These are phyloP conservation scores for Hyposoter didymator DNA, from an alignment of 2,888 invertebrate genomes.

Conservation along the genomic window DNA sequence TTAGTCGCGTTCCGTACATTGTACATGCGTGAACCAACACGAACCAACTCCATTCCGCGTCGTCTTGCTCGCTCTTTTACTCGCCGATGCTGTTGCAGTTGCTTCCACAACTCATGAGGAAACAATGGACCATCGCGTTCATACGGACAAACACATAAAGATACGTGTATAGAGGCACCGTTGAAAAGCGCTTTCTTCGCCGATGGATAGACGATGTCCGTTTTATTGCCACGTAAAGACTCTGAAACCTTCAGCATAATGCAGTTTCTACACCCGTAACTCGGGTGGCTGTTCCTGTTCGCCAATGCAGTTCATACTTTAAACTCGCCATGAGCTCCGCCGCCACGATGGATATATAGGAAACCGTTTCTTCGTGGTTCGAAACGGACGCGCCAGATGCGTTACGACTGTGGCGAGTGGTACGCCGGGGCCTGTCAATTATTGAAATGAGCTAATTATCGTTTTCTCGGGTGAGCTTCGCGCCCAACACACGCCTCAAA, in stretches of 20 bases:
- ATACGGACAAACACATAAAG: not conserved
- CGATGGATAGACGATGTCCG: conserved; percentile 73
- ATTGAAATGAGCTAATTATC: conserved; percentile 84
- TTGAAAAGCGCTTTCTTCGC: conserved; percentile 67
- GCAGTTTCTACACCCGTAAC: conserved; percentile 66
- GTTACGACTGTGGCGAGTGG: conserved; percentile 75
- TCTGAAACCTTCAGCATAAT: conserved; percentile 70
- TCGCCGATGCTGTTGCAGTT: conserved; percentile 30
- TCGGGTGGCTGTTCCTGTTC: conserved; percentile 29
- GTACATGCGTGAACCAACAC: conserved; percentile 11
- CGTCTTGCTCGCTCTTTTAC: conserved; percentile 56
- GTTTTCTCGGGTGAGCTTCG: conserved; percentile 76
- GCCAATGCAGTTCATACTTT: conserved; percentile 21
- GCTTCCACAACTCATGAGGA: conserved; percentile 73
- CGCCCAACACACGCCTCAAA: conserved; percentile 8
- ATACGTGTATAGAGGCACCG: conserved; percentile 38
- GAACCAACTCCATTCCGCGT: conserved; percentile 45
- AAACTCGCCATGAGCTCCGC: conserved; percentile 39
- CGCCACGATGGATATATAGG: conserved; percentile 37
- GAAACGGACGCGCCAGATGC: conserved; percentile 78
- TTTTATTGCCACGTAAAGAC: conserved; percentile 82
- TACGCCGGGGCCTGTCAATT: conserved; percentile 80
- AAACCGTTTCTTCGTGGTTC: conserved; percentile 59
- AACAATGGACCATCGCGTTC: conserved; percentile 73
- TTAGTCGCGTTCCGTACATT: conserved; percentile 63